Conservation (phyloP, 2,113 vertebrate genomes). For the Silurus asotus region DNA sequence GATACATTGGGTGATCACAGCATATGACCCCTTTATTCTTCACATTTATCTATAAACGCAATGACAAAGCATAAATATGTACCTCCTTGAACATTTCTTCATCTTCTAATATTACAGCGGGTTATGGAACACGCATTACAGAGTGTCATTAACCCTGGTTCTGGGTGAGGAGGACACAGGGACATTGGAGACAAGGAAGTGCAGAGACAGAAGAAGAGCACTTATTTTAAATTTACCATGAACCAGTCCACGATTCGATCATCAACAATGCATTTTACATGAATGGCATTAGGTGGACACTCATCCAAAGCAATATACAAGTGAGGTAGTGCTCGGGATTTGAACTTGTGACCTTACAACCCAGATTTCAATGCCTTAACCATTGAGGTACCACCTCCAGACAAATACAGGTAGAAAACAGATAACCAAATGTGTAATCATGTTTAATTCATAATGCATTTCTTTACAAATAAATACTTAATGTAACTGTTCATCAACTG, state of each 20-base stretch:
- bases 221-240: neutral
- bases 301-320: too few species aligned
- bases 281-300: too few species aligned
- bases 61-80: neutral
- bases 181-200: neutral
- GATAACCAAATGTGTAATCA: too few species aligned
- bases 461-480: neutral
- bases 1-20: neutral
- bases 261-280: too few species aligned
- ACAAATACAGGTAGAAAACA: too few species aligned
- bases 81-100: neutral
- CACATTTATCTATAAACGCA: neutral
- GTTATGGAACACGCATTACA: neutral
- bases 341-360: too few species aligned
- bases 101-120: neutral
- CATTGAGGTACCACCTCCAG: too few species aligned
- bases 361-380: too few species aligned
- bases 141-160: neutral
- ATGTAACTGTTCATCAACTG: neutral
- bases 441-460: too few species aligned
- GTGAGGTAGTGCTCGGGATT: too few species aligned
- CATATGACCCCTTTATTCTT: neutral
- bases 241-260: too few species aligned
- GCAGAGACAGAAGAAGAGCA: neutral
- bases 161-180: neutral